Conservation (phyloP, 2,888 invertebrate genomes). For the Gymnosoma rotundatum region DNA sequence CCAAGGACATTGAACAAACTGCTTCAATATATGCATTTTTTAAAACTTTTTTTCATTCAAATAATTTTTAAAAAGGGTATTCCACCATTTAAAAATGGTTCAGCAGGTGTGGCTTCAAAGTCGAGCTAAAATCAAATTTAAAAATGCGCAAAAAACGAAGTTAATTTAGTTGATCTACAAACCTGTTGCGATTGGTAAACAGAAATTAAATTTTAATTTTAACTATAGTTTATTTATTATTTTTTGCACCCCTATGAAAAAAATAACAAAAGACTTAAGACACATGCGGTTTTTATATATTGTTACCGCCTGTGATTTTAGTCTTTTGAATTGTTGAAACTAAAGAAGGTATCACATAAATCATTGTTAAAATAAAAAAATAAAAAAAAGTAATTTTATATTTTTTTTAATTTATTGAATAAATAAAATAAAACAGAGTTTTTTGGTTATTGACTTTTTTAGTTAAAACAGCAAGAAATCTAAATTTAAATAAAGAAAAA, state of each 20-base stretch:
- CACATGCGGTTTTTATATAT: slow-evolving; percentile 61
- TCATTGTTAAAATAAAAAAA: background rate
- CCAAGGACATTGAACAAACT: too few species aligned
- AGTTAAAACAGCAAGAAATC: background rate
- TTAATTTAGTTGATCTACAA: too few species aligned
- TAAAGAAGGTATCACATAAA: slow-evolving; percentile 14
- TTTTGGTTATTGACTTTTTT: slow-evolving; percentile 46
- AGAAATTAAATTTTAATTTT: background rate
- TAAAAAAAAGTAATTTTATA: too few species aligned
- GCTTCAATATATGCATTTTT: too few species aligned
- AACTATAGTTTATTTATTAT: background rate
- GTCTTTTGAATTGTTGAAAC: too few species aligned
- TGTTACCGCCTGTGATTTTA: too few species aligned
- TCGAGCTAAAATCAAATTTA: background rate
- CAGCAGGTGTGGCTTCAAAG: background rate
- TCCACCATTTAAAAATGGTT: background rate
- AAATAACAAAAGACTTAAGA: slow-evolving; percentile 61
- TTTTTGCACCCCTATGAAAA: slow-evolving; percentile 2
- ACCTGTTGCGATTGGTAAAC: background rate
- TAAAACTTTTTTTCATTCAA: too few species aligned
- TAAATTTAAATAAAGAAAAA: slow-evolving; percentile 2
- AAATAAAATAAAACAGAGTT: background rate
- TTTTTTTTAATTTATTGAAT: background rate
- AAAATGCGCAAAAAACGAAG: background rate
- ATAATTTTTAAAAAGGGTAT: too few species aligned